Conservation (phyloP, 2,113 vertebrate species). For the Panthera leo region DNA sequence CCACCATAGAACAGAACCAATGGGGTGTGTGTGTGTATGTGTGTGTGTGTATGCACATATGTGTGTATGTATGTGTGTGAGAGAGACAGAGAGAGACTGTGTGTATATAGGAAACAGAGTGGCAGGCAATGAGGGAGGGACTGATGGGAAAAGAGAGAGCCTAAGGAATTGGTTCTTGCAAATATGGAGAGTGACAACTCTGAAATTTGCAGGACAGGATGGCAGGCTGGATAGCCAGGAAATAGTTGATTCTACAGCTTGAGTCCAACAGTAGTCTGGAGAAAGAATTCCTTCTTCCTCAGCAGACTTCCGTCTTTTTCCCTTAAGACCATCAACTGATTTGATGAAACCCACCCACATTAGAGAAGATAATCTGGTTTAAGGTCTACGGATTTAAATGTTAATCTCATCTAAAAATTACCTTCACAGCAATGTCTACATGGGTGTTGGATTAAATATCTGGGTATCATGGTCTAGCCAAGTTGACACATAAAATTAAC, state of each 20-base stretch:
- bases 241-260: not conserved
- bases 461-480: not conserved
- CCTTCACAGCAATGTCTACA: not conserved
- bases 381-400: conserved; percentile 9
- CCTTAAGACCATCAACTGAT: not conserved
- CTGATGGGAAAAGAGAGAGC: not conserved
- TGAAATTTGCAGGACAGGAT: not conserved
- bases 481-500: not conserved
- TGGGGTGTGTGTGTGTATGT: not conserved
- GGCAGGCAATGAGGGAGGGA: not conserved
- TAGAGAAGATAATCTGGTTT: not conserved
- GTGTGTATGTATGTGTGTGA: not conserved
- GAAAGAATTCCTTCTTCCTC: not conserved
- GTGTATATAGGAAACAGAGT: not conserved
- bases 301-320: not conserved
- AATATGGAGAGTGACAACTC: not conserved
- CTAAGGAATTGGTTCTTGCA: not conserved
- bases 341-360: not conserved
- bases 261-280: not conserved
- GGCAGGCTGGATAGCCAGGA: not conserved
- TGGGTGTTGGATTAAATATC: not conserved
- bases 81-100: not conserved
- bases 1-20: not conserved
- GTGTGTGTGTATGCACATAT: not conserved
- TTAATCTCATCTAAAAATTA: not conserved